phyloP scores from a whole-genome alignment of 2,888 invertebrate species.

The Erebia ligea region DNA sequence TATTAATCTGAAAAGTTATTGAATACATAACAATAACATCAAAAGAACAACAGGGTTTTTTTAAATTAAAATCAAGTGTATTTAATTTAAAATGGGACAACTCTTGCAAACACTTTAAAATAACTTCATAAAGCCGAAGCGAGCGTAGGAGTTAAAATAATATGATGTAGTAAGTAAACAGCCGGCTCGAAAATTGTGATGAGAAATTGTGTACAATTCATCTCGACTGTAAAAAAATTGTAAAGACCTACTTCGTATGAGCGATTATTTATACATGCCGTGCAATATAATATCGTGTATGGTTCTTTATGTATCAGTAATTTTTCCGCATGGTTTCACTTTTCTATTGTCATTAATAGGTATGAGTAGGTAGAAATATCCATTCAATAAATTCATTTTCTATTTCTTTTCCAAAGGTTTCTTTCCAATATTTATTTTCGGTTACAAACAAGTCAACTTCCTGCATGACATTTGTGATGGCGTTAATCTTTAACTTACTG shows the following conservation, averaged over 20 bases:
- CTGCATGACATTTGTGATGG: too few relatives aligned
- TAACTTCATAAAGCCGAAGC: slow-evolving; percentile 35
- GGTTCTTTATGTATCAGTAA: neutral
- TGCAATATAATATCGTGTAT: neutral
- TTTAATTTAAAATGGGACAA: slow-evolving; percentile 31
- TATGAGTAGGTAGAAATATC: too few relatives aligned
- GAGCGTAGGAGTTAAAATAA: slow-evolving; percentile 38
- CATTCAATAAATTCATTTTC: neutral
- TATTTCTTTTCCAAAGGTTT: too few relatives aligned
- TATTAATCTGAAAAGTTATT: neutral
- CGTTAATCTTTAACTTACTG: too few relatives aligned
- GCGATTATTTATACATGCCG: neutral
- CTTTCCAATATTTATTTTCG: too few relatives aligned
- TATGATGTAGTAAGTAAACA: slow-evolving; percentile 37
- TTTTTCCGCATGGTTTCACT: neutral
- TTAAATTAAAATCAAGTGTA: slow-evolving; percentile 7
- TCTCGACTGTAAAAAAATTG: slow-evolving; percentile 33
- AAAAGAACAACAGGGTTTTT: neutral
- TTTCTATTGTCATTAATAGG: neutral
- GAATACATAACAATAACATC: neutral
- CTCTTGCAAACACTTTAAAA: slow-evolving; percentile 31
- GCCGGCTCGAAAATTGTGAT: slow-evolving; percentile 31
- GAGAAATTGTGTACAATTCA: slow-evolving; percentile 38
- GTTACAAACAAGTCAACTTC: too few relatives aligned
- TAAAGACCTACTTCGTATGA: neutral